Conservation (phyloP, 2,113 vertebrate species). For the Aix galericulata region DNA sequence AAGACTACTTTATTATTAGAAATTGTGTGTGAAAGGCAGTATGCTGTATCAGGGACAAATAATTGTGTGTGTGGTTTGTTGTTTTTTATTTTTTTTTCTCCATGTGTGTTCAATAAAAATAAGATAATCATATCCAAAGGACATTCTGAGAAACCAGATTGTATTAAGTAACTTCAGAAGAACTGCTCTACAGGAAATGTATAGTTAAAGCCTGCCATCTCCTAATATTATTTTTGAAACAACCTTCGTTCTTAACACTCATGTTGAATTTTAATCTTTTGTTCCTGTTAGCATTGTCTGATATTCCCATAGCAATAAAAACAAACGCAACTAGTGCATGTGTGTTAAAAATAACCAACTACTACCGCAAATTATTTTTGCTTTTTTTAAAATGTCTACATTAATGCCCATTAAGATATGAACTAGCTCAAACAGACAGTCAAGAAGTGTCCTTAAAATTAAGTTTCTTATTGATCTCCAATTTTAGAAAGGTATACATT, state of each 20-base stretch:
- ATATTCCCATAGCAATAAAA: slow-evolving; percentile 14
- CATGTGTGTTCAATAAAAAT: neutral
- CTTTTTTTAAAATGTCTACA: neutral
- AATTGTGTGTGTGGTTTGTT: neutral
- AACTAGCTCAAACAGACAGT: neutral
- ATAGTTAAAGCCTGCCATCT: neutral
- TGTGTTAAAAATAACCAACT: slow-evolving; percentile 32
- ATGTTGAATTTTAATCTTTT: slow-evolving; percentile 21
- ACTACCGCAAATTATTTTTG: slow-evolving; percentile 18
- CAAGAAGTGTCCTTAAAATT: slow-evolving; percentile 13
- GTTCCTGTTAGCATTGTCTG: neutral
- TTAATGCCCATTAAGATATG: neutral
- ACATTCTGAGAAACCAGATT: neutral
- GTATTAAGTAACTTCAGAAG: neutral
- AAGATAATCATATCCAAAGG: neutral
- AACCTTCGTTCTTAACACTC: neutral
- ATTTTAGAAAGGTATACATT: neutral
- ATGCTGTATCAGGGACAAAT: neutral
- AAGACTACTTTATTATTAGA: neutral
- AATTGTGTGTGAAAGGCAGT: neutral
- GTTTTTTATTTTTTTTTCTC: too few species aligned
- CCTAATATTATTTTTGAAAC: slow-evolving; percentile 28
- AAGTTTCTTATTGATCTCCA: neutral
- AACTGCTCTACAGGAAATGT: neutral
- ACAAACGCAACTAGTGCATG: neutral